These are phyloP conservation scores for Nomada hirtipes DNA, from an alignment of 2,888 invertebrate species.

Conservation along the genomic window DNA sequence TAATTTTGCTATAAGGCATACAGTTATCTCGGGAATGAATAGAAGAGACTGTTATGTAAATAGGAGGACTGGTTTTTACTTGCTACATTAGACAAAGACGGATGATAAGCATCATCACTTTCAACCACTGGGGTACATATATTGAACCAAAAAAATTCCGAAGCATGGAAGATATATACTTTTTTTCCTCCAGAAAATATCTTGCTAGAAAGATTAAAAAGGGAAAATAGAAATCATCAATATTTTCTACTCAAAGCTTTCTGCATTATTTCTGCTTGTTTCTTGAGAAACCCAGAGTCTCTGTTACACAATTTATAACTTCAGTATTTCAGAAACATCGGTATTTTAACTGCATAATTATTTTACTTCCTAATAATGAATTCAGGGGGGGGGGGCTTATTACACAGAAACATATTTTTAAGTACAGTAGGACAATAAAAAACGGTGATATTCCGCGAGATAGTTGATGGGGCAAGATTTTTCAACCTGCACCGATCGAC, in stretches of 20 bases:
- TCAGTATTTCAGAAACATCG: background rate
- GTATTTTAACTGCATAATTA: too few species aligned
- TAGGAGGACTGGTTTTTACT: constrained; percentile 32
- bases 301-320: background rate
- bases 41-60: constrained; percentile 39
- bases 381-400: background rate
- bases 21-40: constrained; percentile 31
- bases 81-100: constrained; percentile 7
- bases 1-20: constrained; percentile 7
- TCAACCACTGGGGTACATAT: too few species aligned
- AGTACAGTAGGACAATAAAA: background rate
- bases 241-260: too few species aligned
- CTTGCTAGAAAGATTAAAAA: background rate
- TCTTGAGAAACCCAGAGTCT: background rate
- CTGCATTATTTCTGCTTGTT: too few species aligned
- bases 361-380: background rate
- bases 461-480: background rate
- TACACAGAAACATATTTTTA: background rate
- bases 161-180: background rate
- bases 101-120: background rate
- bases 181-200: background rate
- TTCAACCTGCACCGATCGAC: background rate
- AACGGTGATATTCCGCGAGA: background rate
- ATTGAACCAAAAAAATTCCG: too few species aligned
- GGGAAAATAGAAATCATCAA: background rate